Conservation (phyloP, 2,113 vertebrate species). For the Corythornis vintsioides region DNA sequence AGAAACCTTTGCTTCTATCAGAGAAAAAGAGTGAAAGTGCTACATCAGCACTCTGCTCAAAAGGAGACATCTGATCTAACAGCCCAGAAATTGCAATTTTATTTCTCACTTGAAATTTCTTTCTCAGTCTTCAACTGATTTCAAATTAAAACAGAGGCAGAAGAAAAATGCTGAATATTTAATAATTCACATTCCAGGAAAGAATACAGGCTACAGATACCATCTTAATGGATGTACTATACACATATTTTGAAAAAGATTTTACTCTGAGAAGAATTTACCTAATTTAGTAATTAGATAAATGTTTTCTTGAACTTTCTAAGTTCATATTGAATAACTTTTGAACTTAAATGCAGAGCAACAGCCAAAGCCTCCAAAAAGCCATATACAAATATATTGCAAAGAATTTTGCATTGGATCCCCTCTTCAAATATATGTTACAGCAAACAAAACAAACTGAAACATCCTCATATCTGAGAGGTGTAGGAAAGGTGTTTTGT, state of each 20-base stretch:
- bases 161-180: background rate
- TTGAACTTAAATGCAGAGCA: background rate
- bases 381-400: background rate
- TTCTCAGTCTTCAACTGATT: background rate
- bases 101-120: background rate
- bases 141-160: background rate
- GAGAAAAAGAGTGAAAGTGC: background rate
- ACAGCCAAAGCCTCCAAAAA: background rate
- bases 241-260: background rate
- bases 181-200: background rate
- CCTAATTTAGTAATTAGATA: background rate
- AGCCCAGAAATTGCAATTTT: background rate
- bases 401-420: background rate
- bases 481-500: background rate
- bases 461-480: background rate
- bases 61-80: background rate
- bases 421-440: background rate
- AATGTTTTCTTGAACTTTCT: background rate
- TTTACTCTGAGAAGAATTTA: background rate
- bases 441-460: background rate
- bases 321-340: background rate
- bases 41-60: background rate
- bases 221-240: fast-evolving
- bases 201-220: background rate
- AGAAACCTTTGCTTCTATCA: background rate